These are phyloP conservation scores for Plecotus auritus DNA, from an alignment of 2,113 vertebrate genomes.

Conservation along the genomic window DNA sequence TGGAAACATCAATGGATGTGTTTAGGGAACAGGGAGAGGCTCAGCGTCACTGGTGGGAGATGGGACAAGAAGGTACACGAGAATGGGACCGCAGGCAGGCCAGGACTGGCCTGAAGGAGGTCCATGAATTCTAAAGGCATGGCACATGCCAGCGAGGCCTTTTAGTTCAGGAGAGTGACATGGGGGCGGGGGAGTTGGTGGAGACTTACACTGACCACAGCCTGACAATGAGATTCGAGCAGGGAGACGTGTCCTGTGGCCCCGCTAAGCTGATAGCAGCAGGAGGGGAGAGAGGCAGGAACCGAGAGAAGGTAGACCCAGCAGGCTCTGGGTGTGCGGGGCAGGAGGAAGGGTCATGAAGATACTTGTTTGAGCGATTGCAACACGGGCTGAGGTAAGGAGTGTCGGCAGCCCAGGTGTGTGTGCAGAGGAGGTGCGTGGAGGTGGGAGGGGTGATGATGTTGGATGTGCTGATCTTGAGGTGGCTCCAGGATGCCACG, in stretches of 20 bases:
- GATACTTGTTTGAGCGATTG: neutral
- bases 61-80: neutral
- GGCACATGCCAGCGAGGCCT: neutral
- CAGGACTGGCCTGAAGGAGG: neutral
- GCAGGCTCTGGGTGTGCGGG: neutral
- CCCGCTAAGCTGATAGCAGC: accelerated
- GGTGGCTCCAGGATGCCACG: neutral
- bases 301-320: neutral
- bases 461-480: neutral
- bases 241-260: neutral
- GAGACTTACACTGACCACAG: accelerated
- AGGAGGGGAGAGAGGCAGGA: neutral
- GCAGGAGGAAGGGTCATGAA: neutral
- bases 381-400: neutral
- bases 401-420: neutral
- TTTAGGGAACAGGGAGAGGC: neutral
- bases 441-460: neutral
- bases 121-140: neutral
- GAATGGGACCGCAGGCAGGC: accelerated
- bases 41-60: neutral
- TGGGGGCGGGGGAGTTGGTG: too few species aligned
- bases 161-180: neutral
- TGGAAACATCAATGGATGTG: neutral
- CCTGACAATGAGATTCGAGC: accelerated
- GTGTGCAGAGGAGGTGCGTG: neutral